Evolutionary conservation across 2,113 vertebrate genomes (phyloP).

Genomic region (Heterotis niloticus): DNA sequence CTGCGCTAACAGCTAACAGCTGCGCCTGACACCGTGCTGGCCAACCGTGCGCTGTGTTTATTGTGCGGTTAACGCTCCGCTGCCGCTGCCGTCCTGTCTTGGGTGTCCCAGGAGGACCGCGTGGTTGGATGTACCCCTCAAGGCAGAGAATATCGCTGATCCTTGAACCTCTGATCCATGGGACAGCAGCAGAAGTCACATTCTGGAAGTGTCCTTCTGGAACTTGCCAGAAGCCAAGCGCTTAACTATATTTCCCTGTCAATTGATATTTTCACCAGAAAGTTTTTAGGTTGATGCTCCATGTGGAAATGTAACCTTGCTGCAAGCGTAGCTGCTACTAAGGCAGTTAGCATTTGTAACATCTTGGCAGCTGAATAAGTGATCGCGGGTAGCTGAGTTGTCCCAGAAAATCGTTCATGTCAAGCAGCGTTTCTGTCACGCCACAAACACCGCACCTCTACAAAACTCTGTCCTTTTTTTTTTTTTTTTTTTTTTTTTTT

Average conservation of each 20-base stretch:
- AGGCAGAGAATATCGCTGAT: background rate
- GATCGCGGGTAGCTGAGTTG: slow-evolving; percentile 4
- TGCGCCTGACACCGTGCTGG: slow-evolving; percentile 8
- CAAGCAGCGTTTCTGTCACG: slow-evolving; percentile 19
- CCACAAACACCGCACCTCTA: slow-evolving; percentile 27
- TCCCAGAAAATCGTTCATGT: slow-evolving; percentile 23
- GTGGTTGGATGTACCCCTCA: background rate
- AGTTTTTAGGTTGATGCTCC: background rate
- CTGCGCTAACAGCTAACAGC: slow-evolving; percentile 13
- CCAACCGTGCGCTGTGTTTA: slow-evolving; percentile 14
- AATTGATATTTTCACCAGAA: slow-evolving; percentile 8
- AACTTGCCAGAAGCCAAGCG: background rate
- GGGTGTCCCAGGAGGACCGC: background rate
- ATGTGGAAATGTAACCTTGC: slow-evolving; percentile 4
- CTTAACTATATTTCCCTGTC: background rate
- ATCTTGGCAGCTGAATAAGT: slow-evolving; percentile 10
- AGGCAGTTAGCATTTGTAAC: slow-evolving; percentile 18
- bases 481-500: slow-evolving; percentile 32
- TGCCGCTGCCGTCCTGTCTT: background rate
- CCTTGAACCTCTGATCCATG: background rate
- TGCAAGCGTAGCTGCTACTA: background rate
- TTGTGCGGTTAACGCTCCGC: background rate
- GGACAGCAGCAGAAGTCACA: background rate
- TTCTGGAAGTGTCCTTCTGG: background rate
- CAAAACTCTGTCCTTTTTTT: slow-evolving; percentile 25